These are phyloP conservation scores for Palythoa caribaeorum DNA, from an alignment of 92 coral and sea anemone genomes.

Conservation along the genomic window DNA sequence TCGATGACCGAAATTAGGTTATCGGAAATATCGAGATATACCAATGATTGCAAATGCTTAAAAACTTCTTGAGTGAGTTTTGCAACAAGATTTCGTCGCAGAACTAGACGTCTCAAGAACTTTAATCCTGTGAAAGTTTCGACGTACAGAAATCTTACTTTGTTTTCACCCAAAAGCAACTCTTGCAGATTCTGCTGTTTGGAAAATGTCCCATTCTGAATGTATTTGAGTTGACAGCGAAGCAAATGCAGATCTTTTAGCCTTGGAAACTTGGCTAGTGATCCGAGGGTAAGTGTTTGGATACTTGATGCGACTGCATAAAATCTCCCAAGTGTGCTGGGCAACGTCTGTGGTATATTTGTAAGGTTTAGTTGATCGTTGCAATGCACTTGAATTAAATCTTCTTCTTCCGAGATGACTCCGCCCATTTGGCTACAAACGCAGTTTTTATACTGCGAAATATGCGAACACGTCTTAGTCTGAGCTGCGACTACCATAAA, in stretches of 20 bases:
- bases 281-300: slow-evolving; percentile 22
- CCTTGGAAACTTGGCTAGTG: slow-evolving; percentile 55
- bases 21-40: slow-evolving; percentile 52
- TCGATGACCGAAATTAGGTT: slow-evolving; percentile 57
- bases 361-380: slow-evolving; percentile 16
- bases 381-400: slow-evolving; percentile 29
- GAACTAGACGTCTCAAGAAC: slow-evolving; percentile 45
- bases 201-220: slow-evolving; percentile 62
- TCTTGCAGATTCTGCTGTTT: slow-evolving; percentile 44
- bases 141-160: slow-evolving; percentile 33
- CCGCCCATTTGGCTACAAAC: slow-evolving; percentile 30
- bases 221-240: slow-evolving; percentile 54
- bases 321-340: slow-evolving; percentile 35
- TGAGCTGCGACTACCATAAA: not conserved
- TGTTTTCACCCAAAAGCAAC: slow-evolving; percentile 62
- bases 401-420: slow-evolving; percentile 3
- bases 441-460: slow-evolving; percentile 15
- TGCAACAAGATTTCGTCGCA: slow-evolving; percentile 64
- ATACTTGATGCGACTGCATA: slow-evolving; percentile 28
- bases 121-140: slow-evolving; percentile 68
- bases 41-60: slow-evolving; percentile 28
- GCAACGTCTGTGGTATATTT: slow-evolving; percentile 49
- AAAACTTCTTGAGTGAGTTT: slow-evolving; percentile 61
- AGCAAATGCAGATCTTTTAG: slow-evolving; percentile 60
- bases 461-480: slow-evolving; percentile 20